Evolutionary conservation across 2,113 vertebrate genomes (phyloP).

Genomic region (Puffinus mauretanicus): DNA sequence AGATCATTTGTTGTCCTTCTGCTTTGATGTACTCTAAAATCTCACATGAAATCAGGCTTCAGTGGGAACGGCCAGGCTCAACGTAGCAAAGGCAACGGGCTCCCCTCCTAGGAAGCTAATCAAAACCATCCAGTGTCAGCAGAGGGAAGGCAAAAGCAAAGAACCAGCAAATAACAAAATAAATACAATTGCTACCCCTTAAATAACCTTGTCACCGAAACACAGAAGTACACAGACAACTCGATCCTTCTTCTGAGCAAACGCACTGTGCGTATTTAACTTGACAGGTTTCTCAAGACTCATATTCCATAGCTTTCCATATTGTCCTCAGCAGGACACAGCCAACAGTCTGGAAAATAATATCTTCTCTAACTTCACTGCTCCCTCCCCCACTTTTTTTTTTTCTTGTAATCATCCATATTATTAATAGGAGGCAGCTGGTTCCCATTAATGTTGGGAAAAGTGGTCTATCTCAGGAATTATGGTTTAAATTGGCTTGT

Average conservation of each 20-base stretch:
- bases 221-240: conserved; percentile 19
- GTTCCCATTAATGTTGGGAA: conserved; percentile 78
- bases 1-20: neutral
- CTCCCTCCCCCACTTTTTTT: neutral
- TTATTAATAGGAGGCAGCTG: conserved; percentile 85
- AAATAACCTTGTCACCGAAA: conserved; percentile 4
- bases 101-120: conserved; percentile 25
- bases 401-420: conserved; percentile 46
- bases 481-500: conserved; percentile 80
- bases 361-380: conserved; percentile 44
- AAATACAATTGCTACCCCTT: neutral
- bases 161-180: neutral
- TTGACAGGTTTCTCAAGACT: conserved; percentile 41
- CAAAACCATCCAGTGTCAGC: conserved; percentile 5
- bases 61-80: neutral
- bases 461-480: conserved; percentile 80
- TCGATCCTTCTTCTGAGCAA: conserved; percentile 1
- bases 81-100: neutral
- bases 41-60: conserved; percentile 3
- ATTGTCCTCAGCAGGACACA: conserved; percentile 44
- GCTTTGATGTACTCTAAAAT: neutral
- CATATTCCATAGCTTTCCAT: conserved; percentile 34
- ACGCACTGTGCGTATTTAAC: neutral
- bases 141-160: neutral
- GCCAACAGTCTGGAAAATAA: conserved; percentile 51